Evolutionary conservation across 1,140 invertebrate genomes (phyloP).

Genomic region (Drosophila kurseongensis): DNA sequence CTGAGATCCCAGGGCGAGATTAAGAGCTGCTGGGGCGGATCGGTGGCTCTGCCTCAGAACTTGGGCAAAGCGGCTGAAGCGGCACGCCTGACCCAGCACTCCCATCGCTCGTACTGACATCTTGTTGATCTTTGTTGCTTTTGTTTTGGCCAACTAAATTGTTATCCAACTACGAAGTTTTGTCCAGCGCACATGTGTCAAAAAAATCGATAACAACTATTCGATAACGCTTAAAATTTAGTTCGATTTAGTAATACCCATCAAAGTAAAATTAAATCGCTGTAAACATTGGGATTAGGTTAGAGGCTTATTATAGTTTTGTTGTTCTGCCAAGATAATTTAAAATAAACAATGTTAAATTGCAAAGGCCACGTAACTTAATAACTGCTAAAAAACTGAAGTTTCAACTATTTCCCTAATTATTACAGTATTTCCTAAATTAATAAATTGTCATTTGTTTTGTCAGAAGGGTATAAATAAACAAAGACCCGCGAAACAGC

Average conservation of each 20-base stretch:
- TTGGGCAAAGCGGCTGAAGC: conserved; percentile 5
- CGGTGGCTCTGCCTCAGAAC: conserved; percentile 10
- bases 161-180: conserved; percentile 54
- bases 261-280: no score
- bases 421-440: no score
- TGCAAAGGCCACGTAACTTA: no score
- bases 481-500: neutral
- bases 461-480: no score
- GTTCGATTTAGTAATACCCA: neutral
- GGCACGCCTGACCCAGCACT: conserved; percentile 19
- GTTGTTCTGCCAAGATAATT: no score
- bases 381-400: no score
- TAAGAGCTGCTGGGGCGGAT: neutral
- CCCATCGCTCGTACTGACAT: conserved; percentile 41
- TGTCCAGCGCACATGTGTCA: conserved; percentile 45
- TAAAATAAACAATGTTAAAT: no score
- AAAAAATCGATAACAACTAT: conserved; percentile 1
- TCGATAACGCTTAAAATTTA: neutral
- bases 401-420: no score
- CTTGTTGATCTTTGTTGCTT: neutral
- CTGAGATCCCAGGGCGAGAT: neutral
- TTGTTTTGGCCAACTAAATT: conserved; percentile 17
- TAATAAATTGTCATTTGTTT: no score
- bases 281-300: no score
- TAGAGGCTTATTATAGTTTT: no score